Base-by-base conservation (phyloP, 2,888 invertebrate genomes). In the Euplagia quadripunctaria region DNA sequence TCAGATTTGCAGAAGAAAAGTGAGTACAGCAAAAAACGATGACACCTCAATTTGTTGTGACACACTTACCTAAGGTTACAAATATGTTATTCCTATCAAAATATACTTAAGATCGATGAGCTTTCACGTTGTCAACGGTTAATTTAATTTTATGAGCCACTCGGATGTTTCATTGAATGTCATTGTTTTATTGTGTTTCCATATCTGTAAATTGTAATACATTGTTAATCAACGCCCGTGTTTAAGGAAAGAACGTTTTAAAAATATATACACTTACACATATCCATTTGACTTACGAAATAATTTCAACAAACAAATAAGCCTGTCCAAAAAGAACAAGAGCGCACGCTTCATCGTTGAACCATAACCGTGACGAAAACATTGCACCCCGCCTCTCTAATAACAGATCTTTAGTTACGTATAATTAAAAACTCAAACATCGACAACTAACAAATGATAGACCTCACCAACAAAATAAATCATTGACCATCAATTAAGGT, bases 401-500 rank as follows among this genome's bases (percentile, higher is more conserved):
- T 93, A 92, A 91, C 90, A 90, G 86, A 87, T 90, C 90, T 94
- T 94, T 94, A 92, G 94, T 93, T 93, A 91, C 91, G 93, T 93
- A 85, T 93, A 95, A 95, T 95, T 95, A 95, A 94, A 94, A 94
- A 93, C 92, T 94, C 92, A 94, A 94, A 92, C 91, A 93, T 93
- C 93, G 94, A 94, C 94, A 92, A 91, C 89, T 89, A 92, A 94
- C 94, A 93, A 94, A 94, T 94, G 90, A 91, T 87, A 85, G 87
- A 85, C 87, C 88, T 87, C 84, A 82, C 77, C 84, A 87, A 86
- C 83, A 82, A 89, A 88, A 93, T 94, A 93, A 94, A 93, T 94
- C 93, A 94, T 89, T 81, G 80, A 78, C 83, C 86, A 86, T 92
- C 94, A 94, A 94, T 94, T 94, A 94, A 93, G 90, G 89, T 91